Evolutionary conservation across 1,140 invertebrate genomes (phyloP).

Genomic region (Nephila pilipes): DNA sequence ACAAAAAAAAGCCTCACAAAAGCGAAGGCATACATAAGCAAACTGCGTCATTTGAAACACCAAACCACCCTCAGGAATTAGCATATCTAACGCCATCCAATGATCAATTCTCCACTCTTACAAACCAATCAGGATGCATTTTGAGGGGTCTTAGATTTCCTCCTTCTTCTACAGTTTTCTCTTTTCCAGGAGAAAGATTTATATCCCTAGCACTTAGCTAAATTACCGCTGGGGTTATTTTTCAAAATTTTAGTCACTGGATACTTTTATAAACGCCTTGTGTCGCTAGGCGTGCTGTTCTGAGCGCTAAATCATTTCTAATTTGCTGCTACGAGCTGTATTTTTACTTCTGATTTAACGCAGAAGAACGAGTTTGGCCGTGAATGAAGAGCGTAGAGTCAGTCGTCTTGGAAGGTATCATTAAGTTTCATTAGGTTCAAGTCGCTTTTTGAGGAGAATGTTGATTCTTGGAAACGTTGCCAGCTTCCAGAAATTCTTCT

Average conservation of each 20-base stretch:
- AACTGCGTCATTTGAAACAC: slow-evolving; percentile 20
- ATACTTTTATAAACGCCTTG: slow-evolving; percentile 54
- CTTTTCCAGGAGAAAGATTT: not conserved
- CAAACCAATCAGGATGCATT: slow-evolving; percentile 55
- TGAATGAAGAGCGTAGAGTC: not conserved
- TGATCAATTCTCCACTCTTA: slow-evolving; percentile 48
- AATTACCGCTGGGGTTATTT: slow-evolving; percentile 56
- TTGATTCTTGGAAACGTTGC: not conserved
- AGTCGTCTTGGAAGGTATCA: not conserved
- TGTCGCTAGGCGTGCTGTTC: slow-evolving; percentile 12
- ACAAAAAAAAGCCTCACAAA: not conserved
- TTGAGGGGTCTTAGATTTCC: slow-evolving; percentile 31
- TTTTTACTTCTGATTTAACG: slow-evolving; percentile 22
- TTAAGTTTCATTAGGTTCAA: slow-evolving; percentile 15
- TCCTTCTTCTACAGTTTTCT: not conserved
- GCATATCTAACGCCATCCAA: slow-evolving; percentile 45
- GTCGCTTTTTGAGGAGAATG: not conserved
- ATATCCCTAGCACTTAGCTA: slow-evolving; percentile 55
- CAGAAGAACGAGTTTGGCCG: not conserved
- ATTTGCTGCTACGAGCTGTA: slow-evolving; percentile 47
- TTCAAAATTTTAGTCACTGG: slow-evolving; percentile 59
- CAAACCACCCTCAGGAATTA: slow-evolving; percentile 45
- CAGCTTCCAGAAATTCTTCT: not conserved
- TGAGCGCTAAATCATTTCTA: slow-evolving; percentile 52
- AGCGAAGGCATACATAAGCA: not conserved